These are phyloP conservation scores for Gavialis gangeticus DNA, from an alignment of 2,113 vertebrate genomes.

Conservation along the genomic window DNA sequence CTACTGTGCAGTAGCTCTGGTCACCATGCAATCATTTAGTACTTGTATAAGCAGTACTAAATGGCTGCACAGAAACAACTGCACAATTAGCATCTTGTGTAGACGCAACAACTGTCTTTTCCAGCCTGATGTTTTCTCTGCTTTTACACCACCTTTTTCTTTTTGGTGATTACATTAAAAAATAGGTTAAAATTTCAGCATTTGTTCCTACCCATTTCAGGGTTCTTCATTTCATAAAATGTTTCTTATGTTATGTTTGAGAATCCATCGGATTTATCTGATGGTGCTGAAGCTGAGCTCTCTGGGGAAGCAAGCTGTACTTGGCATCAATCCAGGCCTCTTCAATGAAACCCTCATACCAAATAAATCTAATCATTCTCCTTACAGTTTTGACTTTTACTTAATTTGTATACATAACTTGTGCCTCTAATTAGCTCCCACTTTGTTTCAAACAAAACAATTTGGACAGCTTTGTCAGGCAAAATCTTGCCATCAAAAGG, in stretches of 20 bases:
- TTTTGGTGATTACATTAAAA: too few relatives aligned
- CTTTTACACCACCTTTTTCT: neutral
- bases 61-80: neutral
- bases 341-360: conserved; percentile 56
- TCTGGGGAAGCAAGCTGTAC: neutral
- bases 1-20: too few relatives aligned
- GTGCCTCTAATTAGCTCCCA: conserved; percentile 53
- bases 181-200: neutral
- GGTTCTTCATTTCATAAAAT: neutral
- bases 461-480: conserved; percentile 48
- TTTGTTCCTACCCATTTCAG: neutral
- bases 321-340: conserved; percentile 52
- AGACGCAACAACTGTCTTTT: neutral
- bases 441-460: conserved; percentile 62
- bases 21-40: too few relatives aligned
- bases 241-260: conserved; percentile 2
- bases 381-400: conserved; percentile 58
- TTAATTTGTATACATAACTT: conserved; percentile 70
- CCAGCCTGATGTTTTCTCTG: neutral
- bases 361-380: conserved; percentile 60
- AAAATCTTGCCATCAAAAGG: conserved; percentile 52
- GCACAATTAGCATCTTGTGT: neutral
- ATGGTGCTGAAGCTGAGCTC: neutral
- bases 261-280: neutral
- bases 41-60: too few relatives aligned